Conservation (phyloP, 2,797 vertebrate genomes). For the Artibeus lituratus region DNA sequence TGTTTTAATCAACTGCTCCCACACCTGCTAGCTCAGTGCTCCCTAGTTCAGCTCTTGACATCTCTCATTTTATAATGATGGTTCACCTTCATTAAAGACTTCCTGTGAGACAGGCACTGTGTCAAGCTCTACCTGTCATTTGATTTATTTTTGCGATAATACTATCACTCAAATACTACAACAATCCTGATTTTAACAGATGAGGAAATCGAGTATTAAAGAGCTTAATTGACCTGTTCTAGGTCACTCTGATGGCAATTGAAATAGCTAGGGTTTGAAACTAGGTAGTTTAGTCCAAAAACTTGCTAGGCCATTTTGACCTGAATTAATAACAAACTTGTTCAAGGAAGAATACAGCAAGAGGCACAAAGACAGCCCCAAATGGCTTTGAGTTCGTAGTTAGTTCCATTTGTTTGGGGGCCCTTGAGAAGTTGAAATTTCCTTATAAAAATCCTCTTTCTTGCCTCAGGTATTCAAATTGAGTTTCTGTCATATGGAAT, state of each 20-base stretch:
- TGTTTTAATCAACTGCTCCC: background rate
- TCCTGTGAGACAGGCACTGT: background rate
- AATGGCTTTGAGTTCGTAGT: background rate
- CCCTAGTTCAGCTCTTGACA: background rate
- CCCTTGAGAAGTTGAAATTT: background rate
- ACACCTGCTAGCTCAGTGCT: background rate
- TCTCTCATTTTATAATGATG: background rate
- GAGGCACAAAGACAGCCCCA: background rate
- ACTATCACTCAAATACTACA: background rate
- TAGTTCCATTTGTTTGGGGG: background rate
- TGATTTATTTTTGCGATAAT: background rate
- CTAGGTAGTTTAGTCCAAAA: background rate
- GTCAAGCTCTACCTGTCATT: background rate
- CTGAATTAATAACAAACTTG: background rate
- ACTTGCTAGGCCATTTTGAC: background rate
- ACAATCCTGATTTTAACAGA: conserved; percentile 10
- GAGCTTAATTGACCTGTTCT: background rate
- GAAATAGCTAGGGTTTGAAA: background rate
- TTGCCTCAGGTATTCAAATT: background rate
- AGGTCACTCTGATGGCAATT: background rate
- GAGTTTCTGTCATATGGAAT: background rate
- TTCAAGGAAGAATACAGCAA: background rate
- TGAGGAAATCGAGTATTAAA: background rate
- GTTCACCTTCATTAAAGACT: background rate
- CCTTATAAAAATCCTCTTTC: background rate